These are phyloP conservation scores for Chorisops tibialis DNA, from an alignment of 2,888 invertebrate species.

Conservation along the genomic window DNA sequence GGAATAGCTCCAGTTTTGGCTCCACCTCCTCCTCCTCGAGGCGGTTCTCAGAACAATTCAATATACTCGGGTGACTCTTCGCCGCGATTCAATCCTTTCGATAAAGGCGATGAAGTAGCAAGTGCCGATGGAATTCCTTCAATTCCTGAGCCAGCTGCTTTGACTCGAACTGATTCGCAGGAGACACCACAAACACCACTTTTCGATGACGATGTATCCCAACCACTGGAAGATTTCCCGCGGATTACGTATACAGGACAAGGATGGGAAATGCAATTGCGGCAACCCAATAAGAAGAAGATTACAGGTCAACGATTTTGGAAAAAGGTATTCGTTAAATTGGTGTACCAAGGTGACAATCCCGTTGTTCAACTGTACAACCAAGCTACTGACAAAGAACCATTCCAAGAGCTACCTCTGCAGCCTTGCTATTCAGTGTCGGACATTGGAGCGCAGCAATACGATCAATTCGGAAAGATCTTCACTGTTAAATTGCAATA, in stretches of 20 bases:
- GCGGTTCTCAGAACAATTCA: conserved; percentile 39
- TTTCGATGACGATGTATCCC: conserved; percentile 89
- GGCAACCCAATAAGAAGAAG: conserved; percentile 96
- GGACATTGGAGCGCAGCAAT: conserved; percentile 93
- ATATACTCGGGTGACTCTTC: conserved; percentile 55
- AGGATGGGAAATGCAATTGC: conserved; percentile 94
- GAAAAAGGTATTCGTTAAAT: conserved; percentile 91
- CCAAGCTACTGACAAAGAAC: conserved; percentile 79
- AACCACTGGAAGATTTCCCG: conserved; percentile 89
- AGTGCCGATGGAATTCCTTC: conserved; percentile 42
- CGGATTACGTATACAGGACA: conserved; percentile 71
- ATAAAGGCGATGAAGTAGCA: conserved; percentile 55
- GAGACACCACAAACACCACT: conserved; percentile 90
- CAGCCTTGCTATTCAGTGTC: conserved; percentile 95
- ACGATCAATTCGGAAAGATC: conserved; percentile 98
- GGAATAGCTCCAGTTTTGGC: conserved; percentile 69
- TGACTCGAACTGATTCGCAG: conserved; percentile 60
- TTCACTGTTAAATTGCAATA: conserved; percentile 95
- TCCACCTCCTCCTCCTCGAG: conserved; percentile 60
- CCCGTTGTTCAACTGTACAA: conserved; percentile 84
- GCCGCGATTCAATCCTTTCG: conserved; percentile 76
- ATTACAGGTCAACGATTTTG: conserved; percentile 93
- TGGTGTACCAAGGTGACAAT: conserved; percentile 75
- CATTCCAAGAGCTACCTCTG: conserved; percentile 91
- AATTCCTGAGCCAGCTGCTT: conserved; percentile 41